Evolutionary conservation across 2,113 vertebrate genomes (phyloP).

Genomic region (Lophius piscatorius): DNA sequence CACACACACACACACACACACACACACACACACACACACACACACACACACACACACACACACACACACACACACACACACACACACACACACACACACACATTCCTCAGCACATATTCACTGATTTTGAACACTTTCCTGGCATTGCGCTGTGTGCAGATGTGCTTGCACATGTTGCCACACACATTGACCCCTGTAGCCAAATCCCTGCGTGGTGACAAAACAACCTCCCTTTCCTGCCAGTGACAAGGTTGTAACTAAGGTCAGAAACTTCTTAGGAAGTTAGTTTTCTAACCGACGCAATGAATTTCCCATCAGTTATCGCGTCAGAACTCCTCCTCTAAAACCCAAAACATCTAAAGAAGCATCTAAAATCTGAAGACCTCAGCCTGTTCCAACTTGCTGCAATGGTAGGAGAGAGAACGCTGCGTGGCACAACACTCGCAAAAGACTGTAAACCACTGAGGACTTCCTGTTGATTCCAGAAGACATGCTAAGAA

Average conservation of each 20-base stretch:
- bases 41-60: slow-evolving; percentile 16
- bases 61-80: slow-evolving; percentile 21
- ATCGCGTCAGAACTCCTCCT: not conserved
- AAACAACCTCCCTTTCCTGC: slow-evolving; percentile 26
- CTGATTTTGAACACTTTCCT: slow-evolving; percentile 51
- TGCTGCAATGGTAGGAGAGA: not conserved
- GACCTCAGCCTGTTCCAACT: not conserved
- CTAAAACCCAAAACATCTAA: too few species aligned
- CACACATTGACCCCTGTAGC: slow-evolving; percentile 17
- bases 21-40: slow-evolving; percentile 26
- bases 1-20: too few species aligned
- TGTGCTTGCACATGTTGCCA: slow-evolving; percentile 32
- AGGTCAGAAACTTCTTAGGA: slow-evolving; percentile 8
- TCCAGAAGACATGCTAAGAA: not conserved
- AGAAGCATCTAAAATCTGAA: not conserved
- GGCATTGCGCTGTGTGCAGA: slow-evolving; percentile 50
- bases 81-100: slow-evolving; percentile 10
- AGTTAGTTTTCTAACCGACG: not conserved
- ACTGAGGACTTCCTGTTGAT: slow-evolving; percentile 18
- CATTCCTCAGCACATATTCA: slow-evolving; percentile 31
- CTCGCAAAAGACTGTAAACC: slow-evolving; percentile 2
- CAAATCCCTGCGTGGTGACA: slow-evolving; percentile 7
- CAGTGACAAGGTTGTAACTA: too few species aligned
- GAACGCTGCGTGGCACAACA: too few species aligned
- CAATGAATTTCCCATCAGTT: too few species aligned